A percentile compares a stretch with the other conserved stretches of the same genome.
Evolutionary conservation across 2,888 invertebrate species (phyloP).

Genomic region (Lasioglossum villosulum): DNA sequence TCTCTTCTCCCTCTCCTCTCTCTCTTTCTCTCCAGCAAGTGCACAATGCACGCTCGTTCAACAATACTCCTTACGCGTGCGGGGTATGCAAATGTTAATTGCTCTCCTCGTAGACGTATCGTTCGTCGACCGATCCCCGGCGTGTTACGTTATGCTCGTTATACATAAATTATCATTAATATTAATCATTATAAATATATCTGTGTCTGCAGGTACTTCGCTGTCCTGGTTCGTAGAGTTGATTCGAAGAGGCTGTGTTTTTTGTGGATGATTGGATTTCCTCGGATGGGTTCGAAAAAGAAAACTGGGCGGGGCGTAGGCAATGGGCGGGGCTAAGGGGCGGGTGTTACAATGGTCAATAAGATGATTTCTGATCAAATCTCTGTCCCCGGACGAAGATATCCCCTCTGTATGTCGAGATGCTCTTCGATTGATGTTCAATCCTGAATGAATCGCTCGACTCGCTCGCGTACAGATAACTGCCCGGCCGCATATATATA

Average conservation of each 20-base stretch:
- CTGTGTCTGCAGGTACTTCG: constrained; percentile 81
- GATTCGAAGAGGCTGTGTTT: constrained; percentile 22
- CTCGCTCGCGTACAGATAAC: neutral
- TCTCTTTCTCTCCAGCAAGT: neutral
- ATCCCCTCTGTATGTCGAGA: constrained; percentile 11
- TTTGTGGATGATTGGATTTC: neutral
- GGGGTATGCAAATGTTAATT: constrained; percentile 5
- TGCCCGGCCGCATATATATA: neutral
- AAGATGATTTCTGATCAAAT: neutral
- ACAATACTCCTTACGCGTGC: constrained; percentile 1
- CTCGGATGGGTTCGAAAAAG: neutral
- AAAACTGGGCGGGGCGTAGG: neutral
- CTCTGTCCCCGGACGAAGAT: neutral
- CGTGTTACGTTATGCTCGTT: neutral
- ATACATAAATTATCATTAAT: constrained; percentile 33
- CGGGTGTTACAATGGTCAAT: neutral
- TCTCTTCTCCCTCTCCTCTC: neutral
- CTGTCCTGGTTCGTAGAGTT: constrained; percentile 79
- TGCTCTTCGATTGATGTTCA: neutral
- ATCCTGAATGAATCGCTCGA: neutral
- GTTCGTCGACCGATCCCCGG: constrained; percentile 15
- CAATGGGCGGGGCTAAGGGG: neutral
- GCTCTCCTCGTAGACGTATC: constrained; percentile 23
- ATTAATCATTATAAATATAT: constrained; percentile 79
- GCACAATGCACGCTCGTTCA: neutral